These are phyloP conservation scores for Corythornis madagascariensis DNA, from an alignment of 2,113 vertebrate species.

Conservation along the genomic window DNA sequence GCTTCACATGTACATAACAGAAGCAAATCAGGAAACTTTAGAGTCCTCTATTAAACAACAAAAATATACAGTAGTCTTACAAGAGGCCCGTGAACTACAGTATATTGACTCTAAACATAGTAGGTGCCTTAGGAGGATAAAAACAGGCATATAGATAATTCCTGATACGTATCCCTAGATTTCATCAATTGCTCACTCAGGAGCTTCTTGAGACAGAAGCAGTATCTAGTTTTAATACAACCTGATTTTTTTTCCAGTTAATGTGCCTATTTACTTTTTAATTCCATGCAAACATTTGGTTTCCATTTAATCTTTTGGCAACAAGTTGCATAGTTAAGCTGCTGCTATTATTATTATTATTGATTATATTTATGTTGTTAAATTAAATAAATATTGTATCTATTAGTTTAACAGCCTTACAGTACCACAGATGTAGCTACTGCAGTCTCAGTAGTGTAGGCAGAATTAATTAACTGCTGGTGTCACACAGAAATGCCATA, in stretches of 20 bases:
- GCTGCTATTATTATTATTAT: background rate
- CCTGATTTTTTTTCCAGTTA: background rate
- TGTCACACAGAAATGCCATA: conserved; percentile 57
- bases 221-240: background rate
- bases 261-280: conserved; percentile 9
- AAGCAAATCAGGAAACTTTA: background rate
- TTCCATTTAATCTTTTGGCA: background rate
- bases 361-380: background rate
- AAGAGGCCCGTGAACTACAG: background rate
- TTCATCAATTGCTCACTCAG: background rate
- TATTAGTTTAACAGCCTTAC: background rate
- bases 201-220: background rate
- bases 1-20: background rate
- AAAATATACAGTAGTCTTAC: background rate
- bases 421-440: background rate
- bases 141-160: background rate
- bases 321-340: conserved; percentile 1
- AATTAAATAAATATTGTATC: conserved; percentile 10
- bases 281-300: conserved; percentile 13
- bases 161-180: background rate
- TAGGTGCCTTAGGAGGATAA: background rate
- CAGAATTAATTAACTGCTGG: conserved; percentile 46
- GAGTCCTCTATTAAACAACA: background rate
- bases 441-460: background rate
- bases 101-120: background rate